phyloP scores from a whole-genome alignment of 2,797 vertebrate species.

The Brachyalestes nurse region DNA sequence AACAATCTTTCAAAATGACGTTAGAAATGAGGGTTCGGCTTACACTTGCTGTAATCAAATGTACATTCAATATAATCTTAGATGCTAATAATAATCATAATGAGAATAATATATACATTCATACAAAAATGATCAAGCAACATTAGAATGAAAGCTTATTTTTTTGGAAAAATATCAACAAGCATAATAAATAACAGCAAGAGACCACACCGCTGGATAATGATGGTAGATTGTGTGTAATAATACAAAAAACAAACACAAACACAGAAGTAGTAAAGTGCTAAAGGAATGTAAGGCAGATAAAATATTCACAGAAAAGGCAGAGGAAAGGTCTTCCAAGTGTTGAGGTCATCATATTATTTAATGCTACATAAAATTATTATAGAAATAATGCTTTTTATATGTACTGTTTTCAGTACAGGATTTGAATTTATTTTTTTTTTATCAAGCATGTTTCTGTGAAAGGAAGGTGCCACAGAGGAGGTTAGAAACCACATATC shows the following conservation, averaged over 20 bases:
- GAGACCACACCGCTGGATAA: not conserved
- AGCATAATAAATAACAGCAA: not conserved
- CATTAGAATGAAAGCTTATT: not conserved
- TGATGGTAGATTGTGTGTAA: not conserved
- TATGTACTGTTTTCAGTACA: constrained; percentile 13
- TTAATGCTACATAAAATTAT: no score
- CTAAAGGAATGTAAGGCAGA: no score
- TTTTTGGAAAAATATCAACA: not conserved
- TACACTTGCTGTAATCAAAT: not conserved
- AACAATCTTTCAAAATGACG: no score
- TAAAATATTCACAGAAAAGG: no score
- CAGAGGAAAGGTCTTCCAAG: no score
- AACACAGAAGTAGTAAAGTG: no score
- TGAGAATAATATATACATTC: not conserved
- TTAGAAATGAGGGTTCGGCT: not conserved
- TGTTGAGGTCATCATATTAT: no score
- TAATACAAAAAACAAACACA: no score
- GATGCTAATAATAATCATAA: not conserved
- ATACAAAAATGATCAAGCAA: not conserved
- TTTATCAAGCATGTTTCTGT: constrained; percentile 7
- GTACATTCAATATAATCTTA: not conserved
- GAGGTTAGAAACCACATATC: constrained; percentile 49
- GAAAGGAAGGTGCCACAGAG: constrained; percentile 6
- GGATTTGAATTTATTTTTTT: no score
- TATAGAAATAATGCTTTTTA: no score